Conservation (phyloP, 1,140 invertebrate species). For the Drosophila littoralis region DNA sequence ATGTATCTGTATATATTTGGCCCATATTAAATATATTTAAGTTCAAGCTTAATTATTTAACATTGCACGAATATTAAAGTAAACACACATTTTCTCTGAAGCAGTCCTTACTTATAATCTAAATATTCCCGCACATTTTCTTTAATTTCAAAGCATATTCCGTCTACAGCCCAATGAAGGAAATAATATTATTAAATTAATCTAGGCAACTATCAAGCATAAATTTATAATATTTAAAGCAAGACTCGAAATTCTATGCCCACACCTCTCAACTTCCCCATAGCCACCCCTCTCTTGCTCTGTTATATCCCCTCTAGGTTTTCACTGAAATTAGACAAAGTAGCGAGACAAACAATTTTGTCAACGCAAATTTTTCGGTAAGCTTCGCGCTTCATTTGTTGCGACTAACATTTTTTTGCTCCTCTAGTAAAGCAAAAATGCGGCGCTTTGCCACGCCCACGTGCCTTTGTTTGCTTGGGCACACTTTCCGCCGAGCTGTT, state of each 20-base stretch:
- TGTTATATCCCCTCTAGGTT: background rate
- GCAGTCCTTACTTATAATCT: background rate
- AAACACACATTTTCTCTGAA: too few relatives aligned
- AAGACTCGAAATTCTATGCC: background rate
- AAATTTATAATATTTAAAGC: slow-evolving; percentile 26
- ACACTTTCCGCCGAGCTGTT: too few relatives aligned
- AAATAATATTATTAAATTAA: background rate
- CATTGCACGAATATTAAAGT: too few relatives aligned
- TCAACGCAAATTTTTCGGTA: slow-evolving; percentile 19
- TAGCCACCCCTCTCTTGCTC: background rate
- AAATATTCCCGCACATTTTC: background rate
- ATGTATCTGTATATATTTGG: too few relatives aligned
- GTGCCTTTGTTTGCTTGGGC: slow-evolving; percentile 22
- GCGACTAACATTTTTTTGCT: slow-evolving; percentile 19
- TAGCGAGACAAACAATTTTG: slow-evolving; percentile 27
- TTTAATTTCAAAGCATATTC: background rate
- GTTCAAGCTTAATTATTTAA: too few relatives aligned
- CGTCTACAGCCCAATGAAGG: too few relatives aligned
- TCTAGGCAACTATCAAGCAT: slow-evolving; percentile 5
- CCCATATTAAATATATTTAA: too few relatives aligned
- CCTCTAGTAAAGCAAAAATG: slow-evolving; percentile 8
- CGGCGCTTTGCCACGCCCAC: slow-evolving; percentile 10
- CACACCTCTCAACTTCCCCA: too few relatives aligned
- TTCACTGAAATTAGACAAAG: slow-evolving; percentile 20
- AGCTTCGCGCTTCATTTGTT: slow-evolving; percentile 47